phyloP scores from a whole-genome alignment of 1,140 invertebrate genomes.

The Bemisia tabaci region DNA sequence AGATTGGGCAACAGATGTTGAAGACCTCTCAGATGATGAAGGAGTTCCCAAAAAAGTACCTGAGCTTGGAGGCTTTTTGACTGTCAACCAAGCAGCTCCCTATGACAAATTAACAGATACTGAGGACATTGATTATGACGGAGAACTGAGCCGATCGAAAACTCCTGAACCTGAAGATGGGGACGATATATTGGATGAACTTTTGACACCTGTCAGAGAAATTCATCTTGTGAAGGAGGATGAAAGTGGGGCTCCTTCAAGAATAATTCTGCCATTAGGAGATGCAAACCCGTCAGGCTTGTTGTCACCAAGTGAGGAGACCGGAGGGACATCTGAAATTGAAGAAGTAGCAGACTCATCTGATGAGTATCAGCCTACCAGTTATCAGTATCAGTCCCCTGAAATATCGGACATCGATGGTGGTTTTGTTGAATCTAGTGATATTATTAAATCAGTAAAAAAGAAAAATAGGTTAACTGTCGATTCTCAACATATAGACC shows the following conservation, averaged over 20 bases:
- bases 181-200: slow-evolving; percentile 25
- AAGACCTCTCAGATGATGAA: slow-evolving; percentile 7
- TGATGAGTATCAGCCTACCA: slow-evolving; percentile 29
- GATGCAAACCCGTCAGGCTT: slow-evolving; percentile 29
- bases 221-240: slow-evolving; percentile 34
- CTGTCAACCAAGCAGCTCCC: neutral
- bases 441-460: slow-evolving; percentile 18
- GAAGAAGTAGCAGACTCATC: slow-evolving; percentile 34
- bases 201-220: slow-evolving; percentile 28
- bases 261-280: slow-evolving; percentile 33
- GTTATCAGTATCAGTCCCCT: slow-evolving; percentile 18
- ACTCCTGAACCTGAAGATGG: slow-evolving; percentile 7
- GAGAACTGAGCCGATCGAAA: slow-evolving; percentile 10
- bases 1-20: slow-evolving; percentile 8
- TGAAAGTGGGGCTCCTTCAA: slow-evolving; percentile 31
- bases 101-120: slow-evolving; percentile 14
- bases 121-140: slow-evolving; percentile 13
- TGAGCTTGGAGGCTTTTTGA: neutral
- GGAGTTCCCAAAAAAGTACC: neutral
- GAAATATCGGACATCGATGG: slow-evolving; percentile 24
- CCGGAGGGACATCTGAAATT: slow-evolving; percentile 27
- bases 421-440: slow-evolving; percentile 23
- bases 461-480: slow-evolving; percentile 10
- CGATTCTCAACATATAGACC: slow-evolving; percentile 18
- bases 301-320: slow-evolving; percentile 24